phyloP scores from a whole-genome alignment of 2,888 invertebrate species.

The Thera britannica region DNA sequence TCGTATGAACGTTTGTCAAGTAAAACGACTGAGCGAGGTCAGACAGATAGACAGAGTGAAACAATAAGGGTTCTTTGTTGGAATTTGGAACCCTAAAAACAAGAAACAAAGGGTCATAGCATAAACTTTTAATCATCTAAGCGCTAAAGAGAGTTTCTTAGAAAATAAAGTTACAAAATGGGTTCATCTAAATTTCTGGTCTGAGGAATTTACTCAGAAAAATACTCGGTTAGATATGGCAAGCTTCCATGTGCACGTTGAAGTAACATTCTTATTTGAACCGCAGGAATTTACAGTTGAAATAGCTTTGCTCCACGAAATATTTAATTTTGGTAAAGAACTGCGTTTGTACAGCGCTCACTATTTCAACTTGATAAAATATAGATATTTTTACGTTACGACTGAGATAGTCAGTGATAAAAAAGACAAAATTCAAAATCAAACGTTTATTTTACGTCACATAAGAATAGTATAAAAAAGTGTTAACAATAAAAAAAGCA shows the following conservation, averaged over 20 bases:
- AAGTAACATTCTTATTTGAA: conserved; percentile 10
- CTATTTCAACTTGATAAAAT: too few relatives aligned
- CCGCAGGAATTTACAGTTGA: conserved; percentile 11
- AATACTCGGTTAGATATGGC: conserved; percentile 12
- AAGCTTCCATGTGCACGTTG: conserved; percentile 12
- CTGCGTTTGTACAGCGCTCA: not conserved
- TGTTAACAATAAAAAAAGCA: too few relatives aligned
- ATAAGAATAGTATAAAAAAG: too few relatives aligned
- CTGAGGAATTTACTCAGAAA: conserved; percentile 11
- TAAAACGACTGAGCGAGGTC: too few relatives aligned
- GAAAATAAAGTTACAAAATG: conserved; percentile 7
- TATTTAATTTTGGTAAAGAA: not conserved
- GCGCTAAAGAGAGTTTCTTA: not conserved
- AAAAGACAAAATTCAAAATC: too few relatives aligned
- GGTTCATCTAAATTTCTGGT: conserved; percentile 15
- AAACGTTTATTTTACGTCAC: too few relatives aligned
- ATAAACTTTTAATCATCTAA: conserved; percentile 2
- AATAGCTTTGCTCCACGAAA: conserved; percentile 7
- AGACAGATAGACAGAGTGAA: too few relatives aligned
- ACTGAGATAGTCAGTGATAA: too few relatives aligned
- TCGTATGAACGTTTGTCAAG: too few relatives aligned
- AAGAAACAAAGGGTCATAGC: not conserved
- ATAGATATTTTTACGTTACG: too few relatives aligned
- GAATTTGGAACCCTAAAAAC: too few relatives aligned
- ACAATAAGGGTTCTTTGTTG: too few relatives aligned